Evolutionary conservation across 2,113 vertebrate genomes (phyloP).

Genomic region (Loxodonta africana): DNA sequence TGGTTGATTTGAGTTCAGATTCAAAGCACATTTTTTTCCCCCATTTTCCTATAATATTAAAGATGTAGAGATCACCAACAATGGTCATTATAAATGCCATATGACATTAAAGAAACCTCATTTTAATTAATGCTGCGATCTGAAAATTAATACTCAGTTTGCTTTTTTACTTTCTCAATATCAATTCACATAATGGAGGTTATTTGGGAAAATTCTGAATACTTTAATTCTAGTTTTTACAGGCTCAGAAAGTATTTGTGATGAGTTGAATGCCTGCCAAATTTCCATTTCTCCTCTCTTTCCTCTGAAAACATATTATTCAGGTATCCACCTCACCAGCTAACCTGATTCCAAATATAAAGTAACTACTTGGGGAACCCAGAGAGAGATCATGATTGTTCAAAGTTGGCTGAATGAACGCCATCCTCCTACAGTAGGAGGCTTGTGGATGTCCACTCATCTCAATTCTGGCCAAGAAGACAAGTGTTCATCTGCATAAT

Average conservation of each 20-base stretch:
- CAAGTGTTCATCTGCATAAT: neutral
- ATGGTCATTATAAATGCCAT: neutral
- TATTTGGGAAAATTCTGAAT: neutral
- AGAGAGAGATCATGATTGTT: neutral
- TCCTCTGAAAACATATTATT: neutral
- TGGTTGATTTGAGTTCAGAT: neutral
- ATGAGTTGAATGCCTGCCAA: neutral
- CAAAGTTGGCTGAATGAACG: neutral
- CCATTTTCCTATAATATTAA: neutral
- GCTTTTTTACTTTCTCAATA: neutral
- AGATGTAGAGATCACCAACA: neutral
- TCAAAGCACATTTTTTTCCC: neutral
- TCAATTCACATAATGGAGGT: neutral
- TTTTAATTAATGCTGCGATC: neutral
- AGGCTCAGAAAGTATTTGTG: neutral
- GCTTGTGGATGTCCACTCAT: too few species aligned
- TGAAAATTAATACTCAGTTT: neutral
- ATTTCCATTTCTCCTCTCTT: neutral
- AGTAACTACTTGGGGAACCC: neutral
- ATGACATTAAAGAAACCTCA: neutral
- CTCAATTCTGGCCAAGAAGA: neutral
- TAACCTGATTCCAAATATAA: neutral
- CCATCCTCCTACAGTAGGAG: neutral
- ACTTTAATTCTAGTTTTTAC: neutral
- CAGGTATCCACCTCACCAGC: neutral